Base-by-base conservation (phyloP, 2,797 vertebrate genomes). In the Molossus molossus region DNA sequence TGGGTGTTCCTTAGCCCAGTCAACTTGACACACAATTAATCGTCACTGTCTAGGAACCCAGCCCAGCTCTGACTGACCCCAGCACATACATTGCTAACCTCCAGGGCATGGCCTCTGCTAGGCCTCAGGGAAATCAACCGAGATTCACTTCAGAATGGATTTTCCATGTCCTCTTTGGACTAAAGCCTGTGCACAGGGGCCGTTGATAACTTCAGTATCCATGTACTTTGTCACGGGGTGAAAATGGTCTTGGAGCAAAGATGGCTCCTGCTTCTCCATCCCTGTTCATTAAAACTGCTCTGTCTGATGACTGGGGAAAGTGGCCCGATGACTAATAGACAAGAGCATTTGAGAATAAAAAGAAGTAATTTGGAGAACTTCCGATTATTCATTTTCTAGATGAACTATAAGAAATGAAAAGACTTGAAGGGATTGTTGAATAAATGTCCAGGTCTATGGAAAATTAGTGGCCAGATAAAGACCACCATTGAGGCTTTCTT, bases 201-300 rank as follows among this genome's bases (percentile, higher is more conserved):
- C 64, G 73, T 77, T 14, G 53, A 64, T 27, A 69, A 27, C 14
- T 37, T 82, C 48, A 60, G 45, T n/a, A 10, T 21, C 9, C 4
- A 2, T 40, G 18, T 29, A 58, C 15, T 75, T 81, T 73, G 14
- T 60, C 77, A 64, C 14, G 50, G 12, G 53, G 48, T 65, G 21
- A 33, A 94, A 90, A 72, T 94, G 21, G 13, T 84, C 6, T 90
- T 87, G 25, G 37, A 83, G 55, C 40, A 89, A 67, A 96, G 18
- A 53, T 57, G 23, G 15, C 48, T 79, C 77, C 50, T 81, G 20
- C 1, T 80, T 73, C 21, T 87, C 17, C 11, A 40, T 91, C 65
- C 6, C 55, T 86, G 2, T 86, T 88, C 80, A 9, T 57, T 82
- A 85, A 90, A 90, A 65, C 45, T 86, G 23, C 18, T 5, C 8